A percentile compares a stretch with the other conserved stretches of the same genome.
Conservation (phyloP, 2,888 invertebrate genomes). For the Rhorus exstirpatorius region DNA sequence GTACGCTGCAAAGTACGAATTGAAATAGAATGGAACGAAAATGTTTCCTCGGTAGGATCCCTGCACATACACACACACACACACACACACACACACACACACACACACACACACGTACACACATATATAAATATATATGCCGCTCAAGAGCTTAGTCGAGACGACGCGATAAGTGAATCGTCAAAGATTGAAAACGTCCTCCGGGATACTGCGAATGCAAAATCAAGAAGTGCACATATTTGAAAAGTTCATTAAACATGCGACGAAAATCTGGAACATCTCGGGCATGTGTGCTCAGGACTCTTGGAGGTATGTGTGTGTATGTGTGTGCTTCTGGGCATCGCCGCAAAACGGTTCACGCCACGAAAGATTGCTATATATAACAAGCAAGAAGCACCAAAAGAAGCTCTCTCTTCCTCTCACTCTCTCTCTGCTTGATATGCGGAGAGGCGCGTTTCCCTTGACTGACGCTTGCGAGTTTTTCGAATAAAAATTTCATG, state of each 20-base stretch:
- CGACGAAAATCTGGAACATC: slow-evolving; percentile 68
- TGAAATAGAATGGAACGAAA: slow-evolving; percentile 29
- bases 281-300: slow-evolving; percentile 58
- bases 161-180: slow-evolving; percentile 65
- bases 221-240: slow-evolving; percentile 57
- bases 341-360: slow-evolving; percentile 36
- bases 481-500: slow-evolving; percentile 86
- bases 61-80: neutral
- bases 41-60: slow-evolving; percentile 40
- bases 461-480: slow-evolving; percentile 85
- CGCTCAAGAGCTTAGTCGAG: neutral
- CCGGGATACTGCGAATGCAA: slow-evolving; percentile 37
- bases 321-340: slow-evolving; percentile 50
- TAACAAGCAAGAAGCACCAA: slow-evolving; percentile 6
- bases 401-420: slow-evolving; percentile 22
- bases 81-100: too few species aligned
- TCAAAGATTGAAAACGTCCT: slow-evolving; percentile 65
- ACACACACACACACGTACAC: neutral
- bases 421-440: slow-evolving; percentile 81
- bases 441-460: slow-evolving; percentile 81
- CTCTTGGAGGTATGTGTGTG: neutral
- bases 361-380: slow-evolving; percentile 15
- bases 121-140: slow-evolving; percentile 4
- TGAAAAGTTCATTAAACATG: slow-evolving; percentile 56
- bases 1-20: slow-evolving; percentile 24